A percentile compares a stretch with the other conserved stretches of the same genome.
These are phyloP conservation scores for Leptopilina myrica DNA, from an alignment of 2,888 invertebrate species.

Conservation along the genomic window DNA sequence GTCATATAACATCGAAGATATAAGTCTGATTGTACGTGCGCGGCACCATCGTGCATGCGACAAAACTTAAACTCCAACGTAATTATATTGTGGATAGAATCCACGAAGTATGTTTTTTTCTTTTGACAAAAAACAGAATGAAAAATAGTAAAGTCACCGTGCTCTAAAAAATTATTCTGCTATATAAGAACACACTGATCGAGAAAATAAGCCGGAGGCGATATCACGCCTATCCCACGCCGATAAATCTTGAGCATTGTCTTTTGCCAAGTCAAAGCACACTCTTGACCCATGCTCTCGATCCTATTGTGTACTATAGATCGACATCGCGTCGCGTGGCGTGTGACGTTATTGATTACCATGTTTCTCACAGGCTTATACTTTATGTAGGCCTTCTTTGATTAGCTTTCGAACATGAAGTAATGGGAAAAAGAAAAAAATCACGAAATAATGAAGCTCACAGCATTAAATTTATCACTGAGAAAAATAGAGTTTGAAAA, in stretches of 20 bases:
- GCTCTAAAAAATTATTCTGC: conserved; percentile 14
- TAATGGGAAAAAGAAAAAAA: background rate
- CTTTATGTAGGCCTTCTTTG: background rate
- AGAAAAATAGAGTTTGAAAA: no score
- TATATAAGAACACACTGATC: conserved; percentile 13
- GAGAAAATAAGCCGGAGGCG: conserved; percentile 22
- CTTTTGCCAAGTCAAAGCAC: conserved; percentile 40
- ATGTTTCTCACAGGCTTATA: conserved; percentile 27
- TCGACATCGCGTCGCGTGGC: conserved; percentile 38
- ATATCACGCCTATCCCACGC: conserved; percentile 40
- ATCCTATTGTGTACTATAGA: conserved; percentile 32
- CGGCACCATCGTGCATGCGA: conserved; percentile 23
- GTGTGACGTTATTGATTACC: conserved; percentile 40
- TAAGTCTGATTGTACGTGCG: conserved; percentile 28
- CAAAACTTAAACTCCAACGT: conserved; percentile 11
- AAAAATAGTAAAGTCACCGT: conserved; percentile 24
- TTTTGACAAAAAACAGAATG: background rate
- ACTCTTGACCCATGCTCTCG: conserved; percentile 38
- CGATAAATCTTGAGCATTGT: conserved; percentile 41
- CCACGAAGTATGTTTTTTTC: conserved; percentile 23
- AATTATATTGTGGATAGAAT: conserved; percentile 35
- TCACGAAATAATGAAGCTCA: conserved; percentile 28
- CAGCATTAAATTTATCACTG: no score
- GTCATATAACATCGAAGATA: conserved; percentile 36
- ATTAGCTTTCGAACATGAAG: conserved; percentile 16